Percentiles rank a stretch among this genome's conserved stretches.
phyloP scores from a whole-genome alignment of 2,113 vertebrate genomes.

The human (Homo sapiens) region DNA sequence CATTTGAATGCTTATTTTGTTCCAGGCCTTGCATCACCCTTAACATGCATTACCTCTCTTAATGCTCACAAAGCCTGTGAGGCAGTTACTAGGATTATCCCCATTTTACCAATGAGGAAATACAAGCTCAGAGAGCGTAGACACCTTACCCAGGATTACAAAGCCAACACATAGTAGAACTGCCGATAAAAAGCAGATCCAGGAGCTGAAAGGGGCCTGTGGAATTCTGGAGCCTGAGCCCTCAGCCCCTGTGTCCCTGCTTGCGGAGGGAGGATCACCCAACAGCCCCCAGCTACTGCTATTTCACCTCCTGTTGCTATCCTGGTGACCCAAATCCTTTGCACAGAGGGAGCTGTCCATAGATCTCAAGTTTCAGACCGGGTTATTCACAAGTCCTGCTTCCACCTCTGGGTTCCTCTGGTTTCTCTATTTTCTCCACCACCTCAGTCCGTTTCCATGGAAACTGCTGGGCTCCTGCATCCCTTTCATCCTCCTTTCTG shows the following conservation, averaged over 20 bases:
- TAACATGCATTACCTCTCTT: background rate
- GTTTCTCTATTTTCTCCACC: constrained; percentile 5
- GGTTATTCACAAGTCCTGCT: constrained; percentile 53
- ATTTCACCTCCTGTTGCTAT: background rate
- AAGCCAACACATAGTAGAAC: background rate
- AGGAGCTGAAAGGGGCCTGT: background rate
- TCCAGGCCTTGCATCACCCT: background rate
- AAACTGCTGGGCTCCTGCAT: constrained; percentile 71
- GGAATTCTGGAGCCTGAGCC: background rate
- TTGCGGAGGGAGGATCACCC: background rate
- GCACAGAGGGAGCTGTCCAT: background rate
- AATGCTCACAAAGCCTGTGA: background rate
- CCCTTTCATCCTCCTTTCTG: constrained; percentile 68
- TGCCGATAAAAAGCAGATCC: background rate
- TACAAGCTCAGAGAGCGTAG: background rate
- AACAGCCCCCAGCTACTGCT: background rate
- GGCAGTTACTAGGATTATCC: background rate
- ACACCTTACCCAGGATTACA: background rate
- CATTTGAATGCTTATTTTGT: background rate
- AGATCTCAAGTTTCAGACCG: constrained; percentile 4
- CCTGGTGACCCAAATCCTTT: background rate
- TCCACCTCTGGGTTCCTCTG: constrained; percentile 45
- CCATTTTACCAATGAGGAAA: background rate
- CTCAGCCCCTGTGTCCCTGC: background rate
- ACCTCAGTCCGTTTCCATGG: constrained; percentile 72